Percentiles rank a stretch among this genome's conserved stretches.
These are phyloP conservation scores for Thoracochromis brauschi DNA, from an alignment of 2,113 vertebrate genomes.

Conservation along the genomic window DNA sequence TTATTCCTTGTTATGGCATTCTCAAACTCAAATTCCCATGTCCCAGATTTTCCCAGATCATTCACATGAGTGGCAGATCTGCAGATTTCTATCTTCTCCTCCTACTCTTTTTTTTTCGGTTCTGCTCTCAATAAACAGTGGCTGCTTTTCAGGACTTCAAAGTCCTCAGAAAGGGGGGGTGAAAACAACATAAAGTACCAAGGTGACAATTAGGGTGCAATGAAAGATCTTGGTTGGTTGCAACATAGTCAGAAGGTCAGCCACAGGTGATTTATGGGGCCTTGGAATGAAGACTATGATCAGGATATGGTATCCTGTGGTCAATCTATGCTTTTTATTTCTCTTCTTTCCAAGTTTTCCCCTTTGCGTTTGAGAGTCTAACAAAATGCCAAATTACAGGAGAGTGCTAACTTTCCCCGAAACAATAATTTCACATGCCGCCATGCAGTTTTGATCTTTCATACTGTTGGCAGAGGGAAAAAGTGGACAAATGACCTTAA, in stretches of 20 bases:
- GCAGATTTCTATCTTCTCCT: not conserved
- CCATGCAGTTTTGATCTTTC: not conserved
- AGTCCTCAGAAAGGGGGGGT: not conserved
- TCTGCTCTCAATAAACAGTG: constrained; percentile 34
- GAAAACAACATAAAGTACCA: constrained; percentile 33
- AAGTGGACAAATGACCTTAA: not conserved
- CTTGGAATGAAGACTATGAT: not conserved
- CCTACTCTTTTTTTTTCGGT: not conserved
- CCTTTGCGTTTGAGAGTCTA: constrained; percentile 3
- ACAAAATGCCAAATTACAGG: constrained; percentile 26
- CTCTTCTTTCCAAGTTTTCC: not conserved
- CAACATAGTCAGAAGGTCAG: not conserved
- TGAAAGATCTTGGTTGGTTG: not conserved
- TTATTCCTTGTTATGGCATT: constrained; percentile 5
- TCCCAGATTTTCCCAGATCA: constrained; percentile 17
- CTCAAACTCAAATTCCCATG: constrained; percentile 36
- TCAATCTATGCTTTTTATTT: not conserved
- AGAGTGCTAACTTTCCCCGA: constrained; percentile 13
- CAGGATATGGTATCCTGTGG: not conserved
- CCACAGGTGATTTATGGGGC: constrained; percentile 11
- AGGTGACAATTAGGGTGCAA: constrained; percentile 46
- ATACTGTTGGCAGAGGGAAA: not conserved
- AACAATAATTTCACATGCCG: not conserved
- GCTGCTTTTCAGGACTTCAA: constrained; percentile 45
- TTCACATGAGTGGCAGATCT: constrained; percentile 20